phyloP scores from a whole-genome alignment of 2,113 vertebrate genomes.

The Microcebus murinus region DNA sequence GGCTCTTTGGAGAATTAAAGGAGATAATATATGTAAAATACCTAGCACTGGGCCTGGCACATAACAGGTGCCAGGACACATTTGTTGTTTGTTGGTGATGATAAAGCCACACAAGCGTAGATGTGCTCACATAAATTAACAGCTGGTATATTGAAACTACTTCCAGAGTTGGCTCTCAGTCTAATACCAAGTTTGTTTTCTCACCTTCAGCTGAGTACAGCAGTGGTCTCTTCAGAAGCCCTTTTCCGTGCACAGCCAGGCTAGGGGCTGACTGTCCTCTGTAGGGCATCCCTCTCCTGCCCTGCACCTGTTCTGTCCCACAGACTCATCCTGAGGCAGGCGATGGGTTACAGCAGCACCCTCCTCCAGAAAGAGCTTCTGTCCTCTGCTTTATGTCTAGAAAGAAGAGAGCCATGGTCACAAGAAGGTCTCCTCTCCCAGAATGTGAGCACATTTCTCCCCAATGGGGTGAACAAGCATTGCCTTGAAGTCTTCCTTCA shows the following conservation, averaged over 20 bases:
- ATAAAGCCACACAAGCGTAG: not conserved
- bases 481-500: not conserved
- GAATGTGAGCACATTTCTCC: not conserved
- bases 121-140: conserved; percentile 43
- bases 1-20: not conserved
- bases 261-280: not conserved
- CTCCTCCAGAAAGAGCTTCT: not conserved
- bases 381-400: not conserved
- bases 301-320: not conserved
- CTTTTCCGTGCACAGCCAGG: not conserved
- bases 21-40: conserved; percentile 38
- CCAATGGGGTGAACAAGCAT: too few species aligned
- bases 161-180: not conserved
- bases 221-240: not conserved
- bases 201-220: not conserved
- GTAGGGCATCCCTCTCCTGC: not conserved
- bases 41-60: conserved; percentile 6
- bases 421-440: not conserved
- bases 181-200: not conserved
- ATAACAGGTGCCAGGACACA: conserved; percentile 41
- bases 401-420: not conserved
- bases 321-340: not conserved
- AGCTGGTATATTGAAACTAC: not conserved
- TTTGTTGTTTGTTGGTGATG: conserved; percentile 46
- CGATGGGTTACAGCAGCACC: not conserved